Evolutionary conservation across 2,888 invertebrate genomes (phyloP), one percentile per base, ranked within the genome.

Genomic region (Lacanobia oleracea): DNA sequence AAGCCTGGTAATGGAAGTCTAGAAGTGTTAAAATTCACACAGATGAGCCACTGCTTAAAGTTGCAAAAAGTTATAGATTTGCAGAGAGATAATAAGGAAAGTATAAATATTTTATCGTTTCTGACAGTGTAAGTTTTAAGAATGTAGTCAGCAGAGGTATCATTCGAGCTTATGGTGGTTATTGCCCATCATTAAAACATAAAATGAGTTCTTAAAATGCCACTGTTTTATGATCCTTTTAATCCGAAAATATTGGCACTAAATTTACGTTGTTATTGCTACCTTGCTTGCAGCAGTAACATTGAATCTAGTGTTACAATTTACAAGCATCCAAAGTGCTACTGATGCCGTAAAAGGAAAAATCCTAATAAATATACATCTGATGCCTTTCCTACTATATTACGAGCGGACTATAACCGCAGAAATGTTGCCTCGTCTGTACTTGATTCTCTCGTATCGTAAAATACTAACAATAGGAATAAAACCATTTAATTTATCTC

Each of bases 401-500:
- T 73, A 75, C 72, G 66, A 77, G 64, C 48, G 63, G 66, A 53
- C 59, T 53, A 72, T 72, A 68, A 72, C 66, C 70, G 81, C 83
- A 83, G 74, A 80, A 83, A 72, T 68, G 68, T 65, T 69, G 67
- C 60, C 51, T 59, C 63, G 66, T 60, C 67, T 73, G 83, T 74
- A 72, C 71, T 82, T 64, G 69, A 73, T 79, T 82, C 81, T 80
- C 83, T 81, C 84, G 75, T 82, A 85, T 89, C 90, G 88, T 91
- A 88, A 91, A 91, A 88, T 78, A 87, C 86, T 86, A 88, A 89
- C 89, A 89, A 87, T 88, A 84, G 86, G 81, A 86, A 89, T 92
- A 91, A 92, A 89, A 90, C 83, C 75, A 77, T 89, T 81, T 88
- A 88, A 91, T 87, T 89, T 91, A 91, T 91, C 86, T 86, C 75